Conservation (phyloP, 2,113 vertebrate genomes). For the Eubucco bourcierii region DNA sequence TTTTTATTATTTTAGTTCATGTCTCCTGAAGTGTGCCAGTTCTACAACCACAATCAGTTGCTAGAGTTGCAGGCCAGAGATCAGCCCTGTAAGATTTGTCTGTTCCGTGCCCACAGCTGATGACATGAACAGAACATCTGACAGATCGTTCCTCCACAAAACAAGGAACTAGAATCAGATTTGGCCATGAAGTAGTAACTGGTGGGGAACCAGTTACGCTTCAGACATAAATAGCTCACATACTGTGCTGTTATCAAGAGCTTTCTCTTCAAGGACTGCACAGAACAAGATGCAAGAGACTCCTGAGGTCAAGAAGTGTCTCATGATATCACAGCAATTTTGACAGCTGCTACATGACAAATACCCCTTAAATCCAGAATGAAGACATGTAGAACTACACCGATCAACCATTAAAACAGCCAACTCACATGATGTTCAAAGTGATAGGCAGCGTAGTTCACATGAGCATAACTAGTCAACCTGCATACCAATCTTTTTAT, state of each 20-base stretch:
- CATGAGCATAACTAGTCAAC: neutral
- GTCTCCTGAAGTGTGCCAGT: neutral
- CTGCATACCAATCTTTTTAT: neutral
- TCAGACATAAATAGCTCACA: neutral
- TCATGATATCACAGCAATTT: neutral
- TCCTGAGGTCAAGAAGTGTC: too few species aligned
- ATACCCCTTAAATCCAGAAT: neutral
- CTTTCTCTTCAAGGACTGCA: neutral
- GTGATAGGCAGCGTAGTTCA: neutral
- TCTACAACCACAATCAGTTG: neutral
- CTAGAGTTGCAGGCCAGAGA: neutral
- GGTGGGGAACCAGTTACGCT: neutral
- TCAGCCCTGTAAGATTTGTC: neutral
- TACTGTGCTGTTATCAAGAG: neutral
- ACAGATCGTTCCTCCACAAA: neutral
- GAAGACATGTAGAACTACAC: neutral
- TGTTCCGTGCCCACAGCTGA: neutral
- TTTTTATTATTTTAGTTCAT: neutral
- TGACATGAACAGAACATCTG: accelerated
- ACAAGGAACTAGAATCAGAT: neutral
- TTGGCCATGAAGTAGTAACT: neutral
- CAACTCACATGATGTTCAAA: neutral
- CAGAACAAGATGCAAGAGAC: neutral
- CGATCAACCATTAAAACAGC: neutral
- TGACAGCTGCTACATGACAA: neutral